phyloP scores from a whole-genome alignment of 92 coral and sea anemone species.

The Phenganax marumi region DNA sequence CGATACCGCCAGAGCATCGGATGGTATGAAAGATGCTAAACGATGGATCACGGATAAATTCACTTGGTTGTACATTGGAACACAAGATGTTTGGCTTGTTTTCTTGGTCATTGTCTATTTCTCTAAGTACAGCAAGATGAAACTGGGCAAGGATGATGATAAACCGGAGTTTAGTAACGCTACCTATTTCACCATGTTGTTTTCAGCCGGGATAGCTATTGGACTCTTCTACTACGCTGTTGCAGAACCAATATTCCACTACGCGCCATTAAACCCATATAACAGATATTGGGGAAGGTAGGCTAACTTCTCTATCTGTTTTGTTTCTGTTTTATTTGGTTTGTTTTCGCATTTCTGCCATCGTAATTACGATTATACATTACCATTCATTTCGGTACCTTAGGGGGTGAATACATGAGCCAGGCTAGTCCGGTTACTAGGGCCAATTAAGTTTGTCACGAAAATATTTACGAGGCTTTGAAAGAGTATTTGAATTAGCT shows the following conservation, averaged over 20 bases:
- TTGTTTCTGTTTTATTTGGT: background rate
- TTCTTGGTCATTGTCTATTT: constrained; percentile 49
- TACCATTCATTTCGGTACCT: too few relatives aligned
- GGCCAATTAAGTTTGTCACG: too few relatives aligned
- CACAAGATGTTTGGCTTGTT: constrained; percentile 54
- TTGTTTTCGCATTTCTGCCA: too few relatives aligned
- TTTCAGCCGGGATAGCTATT: constrained; percentile 57
- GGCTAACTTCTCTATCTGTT: background rate
- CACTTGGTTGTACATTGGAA: constrained; percentile 59
- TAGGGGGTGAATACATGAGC: too few relatives aligned
- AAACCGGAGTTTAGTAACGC: constrained; percentile 60
- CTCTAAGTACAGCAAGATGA: constrained; percentile 55
- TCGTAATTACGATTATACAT: too few relatives aligned
- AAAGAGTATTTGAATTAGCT: too few relatives aligned
- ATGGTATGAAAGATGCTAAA: constrained; percentile 44
- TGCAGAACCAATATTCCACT: constrained; percentile 55
- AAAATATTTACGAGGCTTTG: too few relatives aligned
- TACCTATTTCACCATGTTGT: constrained; percentile 59
- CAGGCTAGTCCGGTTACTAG: too few relatives aligned
- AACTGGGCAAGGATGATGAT: constrained; percentile 58
- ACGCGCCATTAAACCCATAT: constrained; percentile 25
- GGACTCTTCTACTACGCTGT: constrained; percentile 57
- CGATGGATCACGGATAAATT: constrained; percentile 55
- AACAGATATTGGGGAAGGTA: constrained; percentile 62
- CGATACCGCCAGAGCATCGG: constrained; percentile 42